These are phyloP conservation scores for Colletes latitarsis DNA, from an alignment of 1,140 invertebrate genomes.

Conservation along the genomic window DNA sequence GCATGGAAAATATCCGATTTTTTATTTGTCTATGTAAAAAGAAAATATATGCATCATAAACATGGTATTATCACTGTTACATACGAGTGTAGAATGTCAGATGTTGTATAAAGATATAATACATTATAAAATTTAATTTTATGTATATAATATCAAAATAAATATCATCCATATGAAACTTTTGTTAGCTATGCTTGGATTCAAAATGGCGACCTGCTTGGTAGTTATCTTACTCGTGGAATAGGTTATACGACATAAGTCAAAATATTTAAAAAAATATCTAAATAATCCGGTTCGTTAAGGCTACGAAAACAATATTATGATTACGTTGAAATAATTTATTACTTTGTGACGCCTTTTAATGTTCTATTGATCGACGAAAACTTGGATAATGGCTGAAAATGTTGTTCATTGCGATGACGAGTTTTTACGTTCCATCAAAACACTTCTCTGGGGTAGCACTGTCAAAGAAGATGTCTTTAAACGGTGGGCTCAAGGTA, in stretches of 20 bases:
- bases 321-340: conserved; percentile 55
- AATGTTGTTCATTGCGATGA: conserved; percentile 61
- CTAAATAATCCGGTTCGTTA: conserved; percentile 25
- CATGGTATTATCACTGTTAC: no score
- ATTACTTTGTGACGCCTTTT: conserved; percentile 58
- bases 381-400: conserved; percentile 71
- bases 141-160: neutral
- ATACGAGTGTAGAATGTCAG: no score
- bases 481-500: conserved; percentile 94
- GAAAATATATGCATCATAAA: no score
- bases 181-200: conserved; percentile 18
- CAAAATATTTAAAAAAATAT: conserved; percentile 34
- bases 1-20: no score
- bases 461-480: conserved; percentile 93
- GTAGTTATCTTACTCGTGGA: conserved; percentile 61
- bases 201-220: conserved; percentile 73
- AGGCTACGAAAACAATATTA: conserved; percentile 42
- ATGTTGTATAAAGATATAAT: no score
- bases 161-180: neutral
- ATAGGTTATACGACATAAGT: conserved; percentile 70
- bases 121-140: no score
- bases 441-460: conserved; percentile 90
- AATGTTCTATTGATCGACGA: conserved; percentile 62
- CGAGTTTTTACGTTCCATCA: conserved; percentile 85
- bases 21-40: no score